Percentiles rank a stretch among this genome's conserved stretches.
Evolutionary conservation across 2,797 vertebrate species (phyloP).

Genomic region (Pipistrellus kuhlii): DNA sequence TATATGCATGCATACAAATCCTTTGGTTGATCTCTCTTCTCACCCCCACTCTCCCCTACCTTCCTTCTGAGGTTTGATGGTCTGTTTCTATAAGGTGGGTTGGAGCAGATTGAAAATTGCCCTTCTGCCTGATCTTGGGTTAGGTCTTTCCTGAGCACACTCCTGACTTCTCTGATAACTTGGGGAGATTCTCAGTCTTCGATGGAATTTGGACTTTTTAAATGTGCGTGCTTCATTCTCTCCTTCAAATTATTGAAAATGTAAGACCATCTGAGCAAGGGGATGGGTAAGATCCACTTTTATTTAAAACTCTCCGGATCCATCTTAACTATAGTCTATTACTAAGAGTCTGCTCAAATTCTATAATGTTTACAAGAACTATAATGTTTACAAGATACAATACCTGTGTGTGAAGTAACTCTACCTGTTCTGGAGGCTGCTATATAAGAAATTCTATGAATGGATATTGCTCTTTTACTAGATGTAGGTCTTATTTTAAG

Average conservation of each 20-base stretch:
- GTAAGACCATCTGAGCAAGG: not conserved
- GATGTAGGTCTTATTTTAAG: not conserved
- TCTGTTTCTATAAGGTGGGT: not conserved
- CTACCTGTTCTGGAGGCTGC: not conserved
- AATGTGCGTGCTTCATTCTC: not conserved
- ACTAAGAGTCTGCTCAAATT: not conserved
- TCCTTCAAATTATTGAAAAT: not conserved
- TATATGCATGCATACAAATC: no score
- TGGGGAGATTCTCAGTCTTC: not conserved
- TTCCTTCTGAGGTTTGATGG: no score
- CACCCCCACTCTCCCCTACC: no score
- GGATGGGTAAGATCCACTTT: slow-evolving; percentile 14
- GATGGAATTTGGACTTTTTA: not conserved
- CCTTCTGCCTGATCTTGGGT: not conserved
- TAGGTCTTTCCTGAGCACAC: not conserved
- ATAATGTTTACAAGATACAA: slow-evolving; percentile 32
- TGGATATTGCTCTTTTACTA: slow-evolving; percentile 33
- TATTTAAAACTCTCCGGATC: not conserved
- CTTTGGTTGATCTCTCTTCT: no score
- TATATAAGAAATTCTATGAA: not conserved
- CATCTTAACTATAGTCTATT: slow-evolving; percentile 2
- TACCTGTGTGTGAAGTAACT: not conserved
- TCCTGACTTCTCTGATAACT: not conserved
- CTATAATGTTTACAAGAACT: slow-evolving; percentile 11
- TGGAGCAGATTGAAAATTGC: not conserved